Conservation (phyloP, 2,888 invertebrate species). For the Lutraria lutraria region DNA sequence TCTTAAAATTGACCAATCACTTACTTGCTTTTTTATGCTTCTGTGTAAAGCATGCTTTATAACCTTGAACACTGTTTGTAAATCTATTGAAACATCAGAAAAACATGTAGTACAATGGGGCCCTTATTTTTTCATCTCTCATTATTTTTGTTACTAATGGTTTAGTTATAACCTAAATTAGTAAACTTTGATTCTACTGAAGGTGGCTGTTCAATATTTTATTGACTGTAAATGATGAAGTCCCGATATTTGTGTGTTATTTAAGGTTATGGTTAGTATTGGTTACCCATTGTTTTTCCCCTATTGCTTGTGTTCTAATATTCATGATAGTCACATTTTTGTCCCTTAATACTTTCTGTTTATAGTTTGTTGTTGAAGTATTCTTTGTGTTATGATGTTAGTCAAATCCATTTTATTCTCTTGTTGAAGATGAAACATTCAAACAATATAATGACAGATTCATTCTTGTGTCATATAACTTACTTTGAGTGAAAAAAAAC, state of each 20-base stretch:
- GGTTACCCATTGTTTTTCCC: conserved; percentile 19
- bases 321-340: conserved; percentile 42
- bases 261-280: conserved; percentile 24
- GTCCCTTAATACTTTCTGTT: conserved; percentile 32
- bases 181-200: not conserved
- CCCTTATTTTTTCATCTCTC: too few relatives aligned
- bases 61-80: too few relatives aligned
- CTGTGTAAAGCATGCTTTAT: too few relatives aligned
- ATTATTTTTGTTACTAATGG: too few relatives aligned
- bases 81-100: too few relatives aligned
- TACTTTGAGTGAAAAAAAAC: not conserved
- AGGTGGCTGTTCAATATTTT: not conserved
- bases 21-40: too few relatives aligned
- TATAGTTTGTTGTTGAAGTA: conserved; percentile 4
- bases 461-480: not conserved
- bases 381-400: not conserved
- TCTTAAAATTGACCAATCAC: too few relatives aligned
- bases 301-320: conserved; percentile 47
- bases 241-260: conserved; percentile 37
- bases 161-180: too few relatives aligned
- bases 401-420: not conserved
- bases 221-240: conserved; percentile 28
- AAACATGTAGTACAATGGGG: too few relatives aligned
- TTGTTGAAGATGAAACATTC: not conserved
- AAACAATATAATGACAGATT: not conserved